Evolutionary conservation across 64 coral and sea anemone genomes (phyloP).

Genomic region (Exaiptasia diaphana): DNA sequence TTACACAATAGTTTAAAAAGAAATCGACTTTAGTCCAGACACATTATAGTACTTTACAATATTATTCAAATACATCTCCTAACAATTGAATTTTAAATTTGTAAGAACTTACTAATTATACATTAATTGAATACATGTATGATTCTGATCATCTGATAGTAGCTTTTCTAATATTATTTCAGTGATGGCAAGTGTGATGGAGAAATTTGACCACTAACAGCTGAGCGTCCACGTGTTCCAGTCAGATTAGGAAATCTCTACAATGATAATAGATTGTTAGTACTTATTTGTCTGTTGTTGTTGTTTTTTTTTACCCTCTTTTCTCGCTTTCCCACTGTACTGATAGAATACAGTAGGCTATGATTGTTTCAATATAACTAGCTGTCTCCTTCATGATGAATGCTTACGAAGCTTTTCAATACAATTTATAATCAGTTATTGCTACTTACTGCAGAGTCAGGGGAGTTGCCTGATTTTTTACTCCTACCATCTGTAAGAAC

Average conservation of each 20-base stretch:
- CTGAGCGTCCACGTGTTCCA: constrained; percentile 36
- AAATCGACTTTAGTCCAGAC: too few species aligned
- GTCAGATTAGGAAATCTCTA: constrained; percentile 82
- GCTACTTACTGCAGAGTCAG: constrained; percentile 56
- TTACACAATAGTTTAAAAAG: too few species aligned
- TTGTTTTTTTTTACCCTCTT: too few species aligned
- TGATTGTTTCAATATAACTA: neutral
- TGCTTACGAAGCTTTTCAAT: neutral
- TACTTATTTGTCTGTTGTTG: too few species aligned
- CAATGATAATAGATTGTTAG: neutral
- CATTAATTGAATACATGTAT: too few species aligned
- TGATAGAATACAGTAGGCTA: neutral
- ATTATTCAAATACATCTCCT: too few species aligned
- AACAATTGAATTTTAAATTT: too few species aligned
- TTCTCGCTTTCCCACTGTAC: neutral
- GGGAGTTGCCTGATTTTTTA: constrained; percentile 16
- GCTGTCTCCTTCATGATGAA: neutral
- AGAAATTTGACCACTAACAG: neutral
- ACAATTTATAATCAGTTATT: too few species aligned
- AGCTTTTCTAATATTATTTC: constrained; percentile 1
- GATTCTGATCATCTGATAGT: too few species aligned
- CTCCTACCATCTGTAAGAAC: constrained; percentile 69
- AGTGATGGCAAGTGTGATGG: constrained; percentile 16
- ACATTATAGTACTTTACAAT: too few species aligned
- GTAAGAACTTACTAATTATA: too few species aligned